These are phyloP conservation scores for Drosophila silvestris DNA, from an alignment of 2,888 invertebrate species.

Conservation along the genomic window DNA sequence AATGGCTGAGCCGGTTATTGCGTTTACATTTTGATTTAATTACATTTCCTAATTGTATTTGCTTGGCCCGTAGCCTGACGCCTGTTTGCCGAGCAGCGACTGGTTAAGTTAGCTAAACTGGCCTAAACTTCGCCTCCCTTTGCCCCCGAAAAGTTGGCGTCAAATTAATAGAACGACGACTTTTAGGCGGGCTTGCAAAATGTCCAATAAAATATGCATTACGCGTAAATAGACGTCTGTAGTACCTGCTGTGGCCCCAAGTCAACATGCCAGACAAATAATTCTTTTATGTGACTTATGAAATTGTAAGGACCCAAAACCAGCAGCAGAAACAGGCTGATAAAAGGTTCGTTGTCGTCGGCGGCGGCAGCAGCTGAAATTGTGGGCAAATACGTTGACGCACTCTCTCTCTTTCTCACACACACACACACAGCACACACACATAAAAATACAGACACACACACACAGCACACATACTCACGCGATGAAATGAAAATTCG, in stretches of 20 bases:
- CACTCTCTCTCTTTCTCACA: constrained; percentile 3
- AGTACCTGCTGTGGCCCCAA: constrained; percentile 42
- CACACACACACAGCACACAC: neutral
- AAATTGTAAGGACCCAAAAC: constrained; percentile 42
- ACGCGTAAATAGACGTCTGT: constrained; percentile 57
- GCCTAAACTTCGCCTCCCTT: neutral
- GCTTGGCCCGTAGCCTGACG: constrained; percentile 16
- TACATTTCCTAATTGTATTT: constrained; percentile 58
- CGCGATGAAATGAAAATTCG: constrained; percentile 60
- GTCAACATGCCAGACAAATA: constrained; percentile 70
- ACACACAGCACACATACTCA: constrained; percentile 14
- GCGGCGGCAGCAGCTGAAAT: constrained; percentile 35
- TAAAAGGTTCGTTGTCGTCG: constrained; percentile 22
- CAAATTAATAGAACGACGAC: constrained; percentile 58
- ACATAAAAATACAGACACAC: neutral
- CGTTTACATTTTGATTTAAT: constrained; percentile 53
- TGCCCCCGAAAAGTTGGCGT: constrained; percentile 13
- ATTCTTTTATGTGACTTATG: constrained; percentile 72
- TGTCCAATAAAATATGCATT: constrained; percentile 74
- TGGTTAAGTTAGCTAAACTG: constrained; percentile 19
- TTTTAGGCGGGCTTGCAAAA: constrained; percentile 55
- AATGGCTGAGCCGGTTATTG: constrained; percentile 43
- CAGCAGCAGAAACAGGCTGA: constrained; percentile 12
- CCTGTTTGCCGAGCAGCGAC: constrained; percentile 16
- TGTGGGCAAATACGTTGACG: constrained; percentile 45